Evolutionary conservation across 2,888 invertebrate genomes (phyloP).

Genomic region (Tetranychus piercei): DNA sequence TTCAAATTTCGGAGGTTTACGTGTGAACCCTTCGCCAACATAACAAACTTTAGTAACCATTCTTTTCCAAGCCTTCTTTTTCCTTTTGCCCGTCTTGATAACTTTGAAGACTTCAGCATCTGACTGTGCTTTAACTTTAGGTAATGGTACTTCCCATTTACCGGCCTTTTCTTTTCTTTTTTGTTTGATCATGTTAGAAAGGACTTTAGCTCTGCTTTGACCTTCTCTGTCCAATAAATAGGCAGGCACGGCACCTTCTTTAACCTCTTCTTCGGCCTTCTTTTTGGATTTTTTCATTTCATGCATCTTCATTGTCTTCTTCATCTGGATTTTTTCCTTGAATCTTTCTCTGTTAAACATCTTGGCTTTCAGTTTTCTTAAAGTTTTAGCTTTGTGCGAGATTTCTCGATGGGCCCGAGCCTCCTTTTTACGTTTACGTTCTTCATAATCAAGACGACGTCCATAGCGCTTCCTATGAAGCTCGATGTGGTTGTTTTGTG

Average conservation of each 20-base stretch:
- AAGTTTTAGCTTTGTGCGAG: conserved; percentile 69
- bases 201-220: conserved; percentile 75
- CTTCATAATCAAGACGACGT: conserved; percentile 88
- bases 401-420: conserved; percentile 81
- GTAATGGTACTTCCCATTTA: conserved; percentile 98
- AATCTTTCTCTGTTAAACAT: conserved; percentile 87
- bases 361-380: conserved; percentile 92
- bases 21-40: conserved; percentile 92
- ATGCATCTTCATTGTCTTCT: conserved; percentile 91
- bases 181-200: conserved; percentile 98
- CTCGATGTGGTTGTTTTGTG: conserved; percentile 99
- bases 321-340: conserved; percentile 97
- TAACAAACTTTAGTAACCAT: conserved; percentile 98
- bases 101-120: conserved; percentile 93
- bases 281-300: conserved; percentile 80
- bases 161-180: conserved; percentile 98
- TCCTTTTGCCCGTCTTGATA: conserved; percentile 70
- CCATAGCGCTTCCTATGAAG: conserved; percentile 90
- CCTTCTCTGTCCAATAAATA: conserved; percentile 93
- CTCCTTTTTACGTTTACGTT: conserved; percentile 81
- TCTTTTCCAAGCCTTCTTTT: conserved; percentile 91
- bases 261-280: conserved; percentile 54
- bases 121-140: conserved; percentile 87
- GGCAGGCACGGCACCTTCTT: conserved; percentile 80
- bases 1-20: conserved; percentile 98